These are phyloP conservation scores for Cenopis cana DNA, from an alignment of 2,888 invertebrate species.

Conservation along the genomic window DNA sequence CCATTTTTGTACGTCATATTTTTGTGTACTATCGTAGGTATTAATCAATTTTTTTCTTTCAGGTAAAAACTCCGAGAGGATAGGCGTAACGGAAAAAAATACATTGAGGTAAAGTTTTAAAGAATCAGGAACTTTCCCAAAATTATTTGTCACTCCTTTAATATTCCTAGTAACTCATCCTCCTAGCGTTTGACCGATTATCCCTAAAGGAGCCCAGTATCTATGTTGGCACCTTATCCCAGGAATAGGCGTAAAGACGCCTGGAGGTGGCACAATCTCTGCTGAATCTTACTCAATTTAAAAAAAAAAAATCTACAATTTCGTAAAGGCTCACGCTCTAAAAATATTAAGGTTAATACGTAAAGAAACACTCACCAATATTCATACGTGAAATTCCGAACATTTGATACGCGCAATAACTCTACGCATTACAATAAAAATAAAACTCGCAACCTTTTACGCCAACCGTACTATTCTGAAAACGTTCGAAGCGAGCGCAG, in stretches of 20 bases:
- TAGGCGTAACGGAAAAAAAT: neutral
- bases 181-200: no score
- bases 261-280: no score
- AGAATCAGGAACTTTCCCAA: neutral
- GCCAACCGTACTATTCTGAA: conserved; percentile 54
- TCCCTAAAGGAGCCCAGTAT: no score
- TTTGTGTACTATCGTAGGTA: neutral
- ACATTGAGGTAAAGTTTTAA: neutral
- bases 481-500: conserved; percentile 34
- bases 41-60: conserved; percentile 9
- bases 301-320: neutral
- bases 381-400: conserved; percentile 43
- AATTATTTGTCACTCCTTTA: no score
- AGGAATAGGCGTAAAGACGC: no score
- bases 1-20: neutral
- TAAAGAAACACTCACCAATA: conserved; percentile 47
- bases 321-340: neutral
- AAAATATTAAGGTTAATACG: conserved; percentile 29
- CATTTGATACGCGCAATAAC: conserved; percentile 55
- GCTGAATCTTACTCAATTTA: no score
- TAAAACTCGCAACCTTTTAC: conserved; percentile 73
- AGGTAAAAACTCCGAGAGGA: conserved; percentile 12
- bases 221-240: no score
- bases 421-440: conserved; percentile 72
- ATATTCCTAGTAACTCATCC: no score